Base-by-base conservation (phyloP, 2,113 vertebrate genomes). In the human region DNA sequence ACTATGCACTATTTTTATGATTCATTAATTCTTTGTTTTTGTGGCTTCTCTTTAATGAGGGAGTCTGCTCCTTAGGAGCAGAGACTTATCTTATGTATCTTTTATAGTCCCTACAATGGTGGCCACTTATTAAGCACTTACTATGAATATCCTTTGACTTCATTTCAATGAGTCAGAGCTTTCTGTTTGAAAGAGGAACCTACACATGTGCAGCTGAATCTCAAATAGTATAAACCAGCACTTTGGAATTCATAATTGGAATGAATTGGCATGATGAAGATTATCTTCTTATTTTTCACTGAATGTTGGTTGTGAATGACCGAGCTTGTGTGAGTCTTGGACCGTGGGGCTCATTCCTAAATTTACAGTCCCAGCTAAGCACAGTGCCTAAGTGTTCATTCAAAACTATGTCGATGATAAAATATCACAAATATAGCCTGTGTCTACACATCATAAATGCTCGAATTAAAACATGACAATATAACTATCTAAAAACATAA, bases 271-370 rank as follows among this genome's bases (percentile, higher is more conserved):
- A 48, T 86, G 83, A 94, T 81, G 32, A 84, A 57, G 76, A 88
- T 76, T 35, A 83, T 90, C n/a, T 32, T 95, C 78, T 89, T 85
- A 8, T 59, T 90, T 85, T 93, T 30, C 23, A 72, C 45, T 93
- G n/a, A 17, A 38, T 70, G 25, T 72, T 90, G 87, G n/a, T 55
- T 83, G 92, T 84, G 79, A 88, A 78, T 96, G 94, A 96, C 87
- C 55, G 80, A 80, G 59, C 68, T 82, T 52, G 8, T 30, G 68
- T 87, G 80, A 84, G 84, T 92, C 70, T 90, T 94, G 84, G 75
- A 88, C 87, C 0, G 8, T n/a, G 12, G 32, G 64, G 70, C 48
- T 68, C 70, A 92, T 85, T 48, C 73, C 48, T 75, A 52, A 90
- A 78, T 88, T 91, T 94, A 94, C 0, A 70, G 32, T 91, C 84